phyloP scores from a whole-genome alignment of 2,113 vertebrate species.

The Sminthopsis crassicaudata region DNA sequence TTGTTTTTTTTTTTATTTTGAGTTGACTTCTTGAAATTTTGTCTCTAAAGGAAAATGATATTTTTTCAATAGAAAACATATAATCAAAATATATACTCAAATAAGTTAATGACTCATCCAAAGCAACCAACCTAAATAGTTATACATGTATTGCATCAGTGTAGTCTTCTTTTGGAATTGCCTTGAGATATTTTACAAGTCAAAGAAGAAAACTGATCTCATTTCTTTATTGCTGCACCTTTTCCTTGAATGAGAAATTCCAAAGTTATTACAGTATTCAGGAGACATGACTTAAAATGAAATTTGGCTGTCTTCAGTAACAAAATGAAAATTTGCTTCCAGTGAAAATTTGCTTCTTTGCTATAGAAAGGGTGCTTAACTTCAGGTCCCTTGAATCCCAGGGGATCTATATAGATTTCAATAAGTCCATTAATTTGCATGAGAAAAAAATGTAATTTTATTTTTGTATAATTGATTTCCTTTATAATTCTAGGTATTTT shows the following conservation, averaged over 20 bases:
- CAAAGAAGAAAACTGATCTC: neutral
- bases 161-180: neutral
- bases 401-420: neutral
- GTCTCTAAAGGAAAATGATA: neutral
- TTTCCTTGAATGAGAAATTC: constrained; percentile 63
- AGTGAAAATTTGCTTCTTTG: no score
- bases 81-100: neutral
- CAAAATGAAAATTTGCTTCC: constrained; percentile 69
- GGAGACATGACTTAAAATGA: constrained; percentile 63
- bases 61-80: neutral
- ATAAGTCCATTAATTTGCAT: neutral
- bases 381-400: neutral
- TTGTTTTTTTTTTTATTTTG: neutral
- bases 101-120: neutral
- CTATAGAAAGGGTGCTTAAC: neutral
- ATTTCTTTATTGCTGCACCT: neutral
- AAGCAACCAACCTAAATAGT: neutral
- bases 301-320: constrained; percentile 71
- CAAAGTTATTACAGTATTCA: constrained; percentile 67
- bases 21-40: neutral
- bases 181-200: neutral
- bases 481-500: neutral
- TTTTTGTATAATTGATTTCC: neutral
- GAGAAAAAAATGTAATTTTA: neutral
- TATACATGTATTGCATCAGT: neutral